Evolutionary conservation across 2,797 vertebrate species (phyloP), one percentile per base, ranked within the genome.

Genomic region (Lagorchestes hirsutus): DNA sequence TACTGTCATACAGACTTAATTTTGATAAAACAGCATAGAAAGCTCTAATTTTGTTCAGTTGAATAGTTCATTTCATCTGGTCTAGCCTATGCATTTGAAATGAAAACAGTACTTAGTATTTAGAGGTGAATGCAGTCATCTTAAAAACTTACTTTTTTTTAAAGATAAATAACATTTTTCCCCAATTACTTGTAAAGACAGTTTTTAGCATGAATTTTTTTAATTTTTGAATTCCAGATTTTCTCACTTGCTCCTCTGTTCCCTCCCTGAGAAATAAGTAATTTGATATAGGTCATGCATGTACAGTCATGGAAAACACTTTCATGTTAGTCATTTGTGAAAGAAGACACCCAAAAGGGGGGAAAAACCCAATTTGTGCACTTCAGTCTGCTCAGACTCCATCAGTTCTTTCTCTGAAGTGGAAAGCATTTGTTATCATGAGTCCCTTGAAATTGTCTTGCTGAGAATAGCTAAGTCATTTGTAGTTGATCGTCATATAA

Each of bases 21-120:
- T 90, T 96, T 92, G 54, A 91, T 91, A 87, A 95, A 97, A 95
- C 24, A 74, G 34, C 90, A 90, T 59, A 87, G 31, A 93, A 34
- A 62, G 92, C 31, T 46, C 54, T 55, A 2, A 31, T 94, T 93
- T 96, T 94, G 11, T 95, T 56, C 57, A n/a, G 54, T 90, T 95
- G 93, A 52, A 93, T 28, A 94, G 62, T 62, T 94, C 96, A 96
- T 57, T 57, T 94, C 58, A 91, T 2, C 54, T 95, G 16, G 91
- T 90, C n/a, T 96, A 57, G 62, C 16, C 46, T 95, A 67, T 55
- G 93, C 93, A 92, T 57, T 90, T 52, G 40, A 93, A 90, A 91
- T 74, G 50, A 95, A 91, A 91, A 29, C 24, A 16, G 2, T 90
- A 58, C n/a, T 96, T 95, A 62, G 46, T 95, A 46, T 74, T 10